phyloP scores from a whole-genome alignment of 35 echinoderm and acorn worm genomes.

The Chiridota heheva region DNA sequence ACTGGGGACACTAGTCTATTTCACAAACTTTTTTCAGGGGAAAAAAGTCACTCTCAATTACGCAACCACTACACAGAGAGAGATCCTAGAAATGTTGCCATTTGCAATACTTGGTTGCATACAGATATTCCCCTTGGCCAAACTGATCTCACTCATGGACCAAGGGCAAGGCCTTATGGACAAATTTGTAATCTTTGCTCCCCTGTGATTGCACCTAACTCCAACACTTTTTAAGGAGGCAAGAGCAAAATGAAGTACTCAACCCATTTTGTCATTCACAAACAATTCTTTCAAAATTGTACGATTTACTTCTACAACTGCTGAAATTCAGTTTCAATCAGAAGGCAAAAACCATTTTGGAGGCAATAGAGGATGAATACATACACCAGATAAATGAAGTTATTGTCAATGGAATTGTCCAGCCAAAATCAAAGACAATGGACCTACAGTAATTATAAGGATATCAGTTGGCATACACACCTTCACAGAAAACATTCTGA shows the following conservation, averaged over 20 bases:
- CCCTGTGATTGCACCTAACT: not conserved
- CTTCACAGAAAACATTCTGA: not conserved
- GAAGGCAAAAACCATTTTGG: not conserved
- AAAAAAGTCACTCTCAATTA: slow-evolving; percentile 11
- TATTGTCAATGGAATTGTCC: not conserved
- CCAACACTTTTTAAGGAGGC: not conserved
- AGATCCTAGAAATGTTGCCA: slow-evolving; percentile 3
- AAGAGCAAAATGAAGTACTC: not conserved
- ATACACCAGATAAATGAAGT: not conserved
- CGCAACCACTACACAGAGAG: not conserved
- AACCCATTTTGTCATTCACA: not conserved
- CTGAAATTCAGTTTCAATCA: not conserved
- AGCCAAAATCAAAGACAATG: not conserved
- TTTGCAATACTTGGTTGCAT: not conserved
- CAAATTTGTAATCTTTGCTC: not conserved
- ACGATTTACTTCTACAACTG: not conserved
- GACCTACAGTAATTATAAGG: not conserved
- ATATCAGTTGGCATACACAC: not conserved
- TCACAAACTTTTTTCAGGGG: slow-evolving; percentile 30
- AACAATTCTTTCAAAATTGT: not conserved
- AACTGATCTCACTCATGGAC: not conserved
- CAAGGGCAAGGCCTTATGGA: slow-evolving; percentile 11
- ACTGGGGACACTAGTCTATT: slow-evolving; percentile 1
- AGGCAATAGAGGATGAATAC: slow-evolving; percentile 2
- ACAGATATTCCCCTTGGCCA: slow-evolving; percentile 14